Evolutionary conservation across 2,113 vertebrate genomes (phyloP), one percentile per base, ranked within the genome.

Genomic region (Protobothrops flavoviridis): DNA sequence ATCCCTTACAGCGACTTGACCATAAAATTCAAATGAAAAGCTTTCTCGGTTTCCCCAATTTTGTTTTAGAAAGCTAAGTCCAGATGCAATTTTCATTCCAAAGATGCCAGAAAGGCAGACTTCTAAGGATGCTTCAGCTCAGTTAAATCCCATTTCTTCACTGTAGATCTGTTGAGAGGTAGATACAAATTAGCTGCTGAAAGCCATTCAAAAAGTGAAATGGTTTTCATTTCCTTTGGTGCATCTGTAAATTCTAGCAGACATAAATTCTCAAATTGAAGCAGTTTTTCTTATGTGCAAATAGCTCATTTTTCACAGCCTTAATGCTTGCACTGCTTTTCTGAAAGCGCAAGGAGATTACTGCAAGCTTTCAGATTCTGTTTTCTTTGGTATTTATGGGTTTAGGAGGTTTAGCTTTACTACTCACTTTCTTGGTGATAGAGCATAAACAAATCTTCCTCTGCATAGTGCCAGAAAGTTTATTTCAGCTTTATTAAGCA

Each of bases 211-310:
- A 13, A 81, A 90, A 50, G 5, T 39, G 45, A 91, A 93, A 74
- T 85, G 39, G 26, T 91, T 95, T 85, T 24, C 8, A 57, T 92
- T 95, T 95, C 91, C 88, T 93, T 33, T 26, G 52, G 29, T 89
- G 21, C 87, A 87, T 85, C 17, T 88, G 10, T 61, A 17, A 93
- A 57, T 91, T 4, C 57, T 57, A 92, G 26, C 24, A 94, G 56
- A 88, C 64, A 64, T 91, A 55, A 21, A 91, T 93, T 91, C 93
- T 93, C 85, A 88, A 64, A 85, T 13, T 24, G 5, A 92, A 29
- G 12, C 55, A 85, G 59, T 50, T 94, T 89, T 89, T 90, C 56
- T 33, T 90, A 89, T 86, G 91, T 86, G 43, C 61, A 88, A 93
- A 9, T 15, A 61, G 6, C 43, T 90, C 87, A 13, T 93, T 94